Percentiles rank a stretch among this genome's conserved stretches.
Evolutionary conservation across 1,140 invertebrate species (phyloP).

Genomic region (Drosophila tristis): DNA sequence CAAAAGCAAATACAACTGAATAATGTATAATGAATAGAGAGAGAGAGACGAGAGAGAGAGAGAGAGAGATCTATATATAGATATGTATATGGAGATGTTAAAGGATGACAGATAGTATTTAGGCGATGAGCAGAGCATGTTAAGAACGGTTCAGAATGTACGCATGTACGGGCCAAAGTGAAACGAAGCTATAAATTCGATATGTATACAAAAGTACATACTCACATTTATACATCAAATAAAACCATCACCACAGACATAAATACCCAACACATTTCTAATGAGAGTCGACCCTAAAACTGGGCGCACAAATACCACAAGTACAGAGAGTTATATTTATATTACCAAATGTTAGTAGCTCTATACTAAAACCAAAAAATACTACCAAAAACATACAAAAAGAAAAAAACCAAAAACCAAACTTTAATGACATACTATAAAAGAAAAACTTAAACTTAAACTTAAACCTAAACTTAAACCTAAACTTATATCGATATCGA

Average conservation of each 20-base stretch:
- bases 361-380: too few relatives aligned
- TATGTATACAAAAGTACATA: too few relatives aligned
- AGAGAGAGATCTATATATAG: slow-evolving; percentile 9
- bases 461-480: not conserved
- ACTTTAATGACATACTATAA: not conserved
- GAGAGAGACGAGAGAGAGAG: too few relatives aligned
- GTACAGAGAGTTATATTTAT: too few relatives aligned
- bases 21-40: slow-evolving; percentile 19
- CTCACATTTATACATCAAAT: too few relatives aligned
- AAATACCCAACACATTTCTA: not conserved
- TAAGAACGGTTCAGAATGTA: slow-evolving; percentile 14
- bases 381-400: not conserved
- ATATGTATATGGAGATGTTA: slow-evolving; percentile 25
- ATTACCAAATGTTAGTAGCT: too few relatives aligned
- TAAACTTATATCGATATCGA: slow-evolving; percentile 46
- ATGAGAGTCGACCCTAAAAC: too few relatives aligned
- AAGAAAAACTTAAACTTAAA: not conserved
- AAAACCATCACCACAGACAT: not conserved
- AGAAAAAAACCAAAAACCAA: not conserved
- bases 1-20: slow-evolving; percentile 48
- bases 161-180: slow-evolving; percentile 9
- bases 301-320: too few relatives aligned
- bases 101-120: slow-evolving; percentile 12
- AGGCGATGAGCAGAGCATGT: not conserved
- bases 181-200: slow-evolving; percentile 12